Percentiles rank a stretch among this genome's conserved stretches.
phyloP scores from a whole-genome alignment of 30 jellyfish, hydroid and myxozoan species.

The Pelagia noctiluca region DNA sequence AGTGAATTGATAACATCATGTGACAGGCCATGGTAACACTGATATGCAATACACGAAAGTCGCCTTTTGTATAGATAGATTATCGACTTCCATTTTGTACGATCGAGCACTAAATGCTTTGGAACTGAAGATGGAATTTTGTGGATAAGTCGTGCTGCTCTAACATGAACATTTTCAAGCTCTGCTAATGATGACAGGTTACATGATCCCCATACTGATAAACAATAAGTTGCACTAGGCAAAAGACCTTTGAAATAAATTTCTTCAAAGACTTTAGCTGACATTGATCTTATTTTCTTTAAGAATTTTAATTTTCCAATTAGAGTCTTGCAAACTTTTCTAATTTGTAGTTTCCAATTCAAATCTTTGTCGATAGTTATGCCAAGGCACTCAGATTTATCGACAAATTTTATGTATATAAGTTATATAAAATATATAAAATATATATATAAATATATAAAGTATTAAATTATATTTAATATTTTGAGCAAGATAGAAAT shows the following conservation, averaged over 20 bases:
- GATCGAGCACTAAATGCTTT: not conserved
- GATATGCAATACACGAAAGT: conserved; percentile 16
- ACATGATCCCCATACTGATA: conserved; percentile 30
- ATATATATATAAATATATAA: too few species aligned
- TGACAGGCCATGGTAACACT: conserved; percentile 41
- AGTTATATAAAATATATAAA: too few species aligned
- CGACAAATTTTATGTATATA: conserved; percentile 13
- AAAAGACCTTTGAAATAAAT: conserved; percentile 41
- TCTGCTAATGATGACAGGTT: conserved; percentile 40
- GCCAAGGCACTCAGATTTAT: conserved; percentile 4
- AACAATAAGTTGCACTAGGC: conserved; percentile 39
- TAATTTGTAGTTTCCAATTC: not conserved
- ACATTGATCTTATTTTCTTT: conserved; percentile 42
- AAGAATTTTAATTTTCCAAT: conserved; percentile 26
- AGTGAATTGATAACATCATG: conserved; percentile 36
- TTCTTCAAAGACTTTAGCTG: conserved; percentile 33
- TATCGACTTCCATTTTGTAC: conserved; percentile 37
- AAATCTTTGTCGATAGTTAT: not conserved
- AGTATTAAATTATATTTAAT: too few species aligned
- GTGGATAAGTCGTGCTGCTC: conserved; percentile 32
- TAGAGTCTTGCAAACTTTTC: conserved; percentile 23
- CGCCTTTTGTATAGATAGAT: conserved; percentile 17
- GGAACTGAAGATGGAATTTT: conserved; percentile 32
- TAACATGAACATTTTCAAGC: conserved; percentile 37
- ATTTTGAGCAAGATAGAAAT: too few species aligned